These are phyloP conservation scores for Fopius arisanus DNA, from an alignment of 1,140 invertebrate species.

Conservation along the genomic window DNA sequence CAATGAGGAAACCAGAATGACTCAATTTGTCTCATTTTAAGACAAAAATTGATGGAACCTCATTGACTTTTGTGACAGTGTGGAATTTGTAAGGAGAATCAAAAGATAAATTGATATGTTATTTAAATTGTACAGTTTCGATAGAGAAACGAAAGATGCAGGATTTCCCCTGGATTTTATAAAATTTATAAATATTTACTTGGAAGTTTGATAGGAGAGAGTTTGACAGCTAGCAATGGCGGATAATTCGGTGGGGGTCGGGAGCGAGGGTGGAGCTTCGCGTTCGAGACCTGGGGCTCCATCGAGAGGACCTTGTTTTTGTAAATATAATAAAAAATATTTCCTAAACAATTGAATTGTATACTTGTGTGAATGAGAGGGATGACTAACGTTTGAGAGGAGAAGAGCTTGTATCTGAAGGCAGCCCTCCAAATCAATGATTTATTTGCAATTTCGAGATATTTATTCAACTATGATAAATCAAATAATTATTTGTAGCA, in stretches of 20 bases:
- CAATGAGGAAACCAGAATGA: not conserved
- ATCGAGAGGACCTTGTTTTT: slow-evolving; percentile 17
- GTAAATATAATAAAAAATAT: slow-evolving; percentile 14
- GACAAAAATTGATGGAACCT: not conserved
- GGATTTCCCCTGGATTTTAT: not conserved
- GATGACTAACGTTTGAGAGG: not conserved
- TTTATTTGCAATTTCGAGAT: no score
- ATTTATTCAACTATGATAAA: no score
- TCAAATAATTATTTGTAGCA: no score
- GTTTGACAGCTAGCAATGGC: not conserved
- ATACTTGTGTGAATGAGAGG: slow-evolving; percentile 16
- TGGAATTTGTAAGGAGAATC: not conserved
- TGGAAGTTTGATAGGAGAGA: slow-evolving; percentile 7
- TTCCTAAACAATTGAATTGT: slow-evolving; percentile 17
- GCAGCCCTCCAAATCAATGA: no score
- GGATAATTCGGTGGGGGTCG: not conserved
- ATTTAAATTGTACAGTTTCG: not conserved
- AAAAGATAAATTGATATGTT: not conserved
- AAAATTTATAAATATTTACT: slow-evolving; percentile 13
- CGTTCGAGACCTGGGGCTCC: not conserved
- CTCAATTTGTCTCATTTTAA: not conserved
- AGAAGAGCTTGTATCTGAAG: no score
- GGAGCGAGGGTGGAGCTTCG: not conserved
- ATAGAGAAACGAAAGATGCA: not conserved
- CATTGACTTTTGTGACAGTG: not conserved